Evolutionary conservation across 2,797 vertebrate species (phyloP).

Genomic region (Rhincodon typus): DNA sequence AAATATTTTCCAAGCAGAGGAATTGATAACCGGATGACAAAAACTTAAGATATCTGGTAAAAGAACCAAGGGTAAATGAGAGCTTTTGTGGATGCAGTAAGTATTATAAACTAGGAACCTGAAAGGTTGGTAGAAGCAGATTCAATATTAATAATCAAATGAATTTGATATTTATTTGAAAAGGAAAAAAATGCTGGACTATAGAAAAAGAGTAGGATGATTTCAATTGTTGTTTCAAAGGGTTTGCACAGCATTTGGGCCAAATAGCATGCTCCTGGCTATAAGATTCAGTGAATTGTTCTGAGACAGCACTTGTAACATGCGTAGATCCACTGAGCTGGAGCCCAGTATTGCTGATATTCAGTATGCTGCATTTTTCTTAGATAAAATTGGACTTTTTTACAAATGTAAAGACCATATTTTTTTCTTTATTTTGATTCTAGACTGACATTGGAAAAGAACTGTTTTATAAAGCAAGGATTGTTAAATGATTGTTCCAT

Average conservation of each 20-base stretch:
- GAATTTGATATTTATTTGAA: neutral
- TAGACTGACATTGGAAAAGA: too few species aligned
- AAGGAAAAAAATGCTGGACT: neutral
- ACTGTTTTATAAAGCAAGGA: too few species aligned
- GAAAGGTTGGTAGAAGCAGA: neutral
- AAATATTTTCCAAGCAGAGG: neutral
- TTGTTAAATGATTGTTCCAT: too few species aligned
- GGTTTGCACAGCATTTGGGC: neutral
- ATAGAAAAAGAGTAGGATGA: neutral
- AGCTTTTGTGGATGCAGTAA: neutral
- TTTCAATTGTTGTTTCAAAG: neutral
- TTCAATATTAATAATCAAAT: neutral
- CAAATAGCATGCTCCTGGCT: neutral
- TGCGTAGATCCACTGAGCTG: neutral
- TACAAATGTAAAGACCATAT: too few species aligned
- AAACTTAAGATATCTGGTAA: too few species aligned
- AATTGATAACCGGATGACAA: too few species aligned
- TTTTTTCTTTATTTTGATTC: too few species aligned
- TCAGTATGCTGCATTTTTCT: too few species aligned
- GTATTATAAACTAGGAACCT: neutral
- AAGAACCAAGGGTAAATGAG: too few species aligned
- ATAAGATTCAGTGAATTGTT: neutral
- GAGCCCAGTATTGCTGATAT: neutral
- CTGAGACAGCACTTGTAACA: neutral
- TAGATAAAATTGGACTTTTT: too few species aligned